Conservation (phyloP, 2,888 invertebrate species). For the Xanthia togata region DNA sequence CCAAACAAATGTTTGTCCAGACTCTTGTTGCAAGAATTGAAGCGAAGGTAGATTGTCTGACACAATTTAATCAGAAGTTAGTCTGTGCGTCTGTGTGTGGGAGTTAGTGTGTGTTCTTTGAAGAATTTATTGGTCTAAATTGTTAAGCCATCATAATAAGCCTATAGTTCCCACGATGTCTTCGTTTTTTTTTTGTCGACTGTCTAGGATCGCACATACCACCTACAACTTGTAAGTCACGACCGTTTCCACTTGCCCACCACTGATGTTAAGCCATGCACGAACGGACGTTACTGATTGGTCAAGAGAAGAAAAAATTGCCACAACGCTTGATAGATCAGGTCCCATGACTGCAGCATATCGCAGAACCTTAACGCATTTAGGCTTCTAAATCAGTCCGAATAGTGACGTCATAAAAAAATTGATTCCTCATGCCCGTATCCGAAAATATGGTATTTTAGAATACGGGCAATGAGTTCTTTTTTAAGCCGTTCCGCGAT, state of each 20-base stretch:
- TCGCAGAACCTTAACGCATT: not conserved
- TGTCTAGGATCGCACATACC: too few relatives aligned
- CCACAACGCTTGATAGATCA: not conserved
- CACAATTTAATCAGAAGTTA: not conserved
- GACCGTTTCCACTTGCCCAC: too few relatives aligned
- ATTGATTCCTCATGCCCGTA: too few relatives aligned
- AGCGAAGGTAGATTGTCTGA: not conserved
- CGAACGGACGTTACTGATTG: not conserved
- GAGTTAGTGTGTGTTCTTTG: not conserved
- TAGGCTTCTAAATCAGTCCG: too few relatives aligned
- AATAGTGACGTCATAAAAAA: too few relatives aligned
- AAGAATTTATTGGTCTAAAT: not conserved
- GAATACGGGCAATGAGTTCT: too few relatives aligned
- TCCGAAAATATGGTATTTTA: too few relatives aligned
- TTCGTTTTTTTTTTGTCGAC: not conserved
- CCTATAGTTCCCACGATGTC: not conserved
- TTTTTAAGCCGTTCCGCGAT: too few relatives aligned
- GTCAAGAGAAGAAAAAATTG: too few relatives aligned
- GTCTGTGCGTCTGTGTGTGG: not conserved
- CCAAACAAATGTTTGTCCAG: not conserved
- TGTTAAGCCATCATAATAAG: not conserved
- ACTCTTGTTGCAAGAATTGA: not conserved
- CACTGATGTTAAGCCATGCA: too few relatives aligned
- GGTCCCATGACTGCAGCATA: not conserved
- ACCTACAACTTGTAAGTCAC: too few relatives aligned